Conservation (phyloP, 2,797 vertebrate genomes). For the Yasuhikotakia modesta region DNA sequence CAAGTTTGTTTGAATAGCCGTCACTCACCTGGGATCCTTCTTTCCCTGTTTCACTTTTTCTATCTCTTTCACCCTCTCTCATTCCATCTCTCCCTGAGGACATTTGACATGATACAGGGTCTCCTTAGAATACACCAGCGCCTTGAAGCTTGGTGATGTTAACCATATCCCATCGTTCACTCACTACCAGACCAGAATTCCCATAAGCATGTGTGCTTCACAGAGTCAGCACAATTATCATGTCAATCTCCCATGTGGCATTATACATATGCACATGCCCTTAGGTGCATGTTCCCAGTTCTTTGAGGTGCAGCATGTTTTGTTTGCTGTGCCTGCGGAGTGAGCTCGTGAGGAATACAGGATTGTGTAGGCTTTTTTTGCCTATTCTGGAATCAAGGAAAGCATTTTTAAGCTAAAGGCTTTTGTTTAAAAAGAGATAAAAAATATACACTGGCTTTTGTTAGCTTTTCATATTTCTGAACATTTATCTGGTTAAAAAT, state of each 20-base stretch:
- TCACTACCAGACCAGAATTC: slow-evolving; percentile 90
- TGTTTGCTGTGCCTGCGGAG: slow-evolving; percentile 72
- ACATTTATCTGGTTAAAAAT: slow-evolving; percentile 3
- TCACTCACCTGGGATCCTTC: slow-evolving; percentile 80
- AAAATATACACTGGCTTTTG: background rate
- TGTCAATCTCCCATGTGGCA: slow-evolving; percentile 91
- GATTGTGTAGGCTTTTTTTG: slow-evolving; percentile 52
- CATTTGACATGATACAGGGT: slow-evolving; percentile 88
- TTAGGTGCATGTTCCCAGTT: slow-evolving; percentile 83
- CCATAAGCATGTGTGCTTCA: slow-evolving; percentile 86
- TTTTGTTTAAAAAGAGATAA: slow-evolving; percentile 6
- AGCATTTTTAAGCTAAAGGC: background rate
- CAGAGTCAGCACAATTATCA: slow-evolving; percentile 92
- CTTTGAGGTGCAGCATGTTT: slow-evolving; percentile 80
- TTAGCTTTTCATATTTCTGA: slow-evolving; percentile 3
- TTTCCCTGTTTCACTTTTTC: slow-evolving; percentile 68
- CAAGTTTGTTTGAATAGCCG: slow-evolving; percentile 91
- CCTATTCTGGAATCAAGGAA: slow-evolving; percentile 9
- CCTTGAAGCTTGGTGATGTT: slow-evolving; percentile 88
- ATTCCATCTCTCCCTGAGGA: slow-evolving; percentile 76
- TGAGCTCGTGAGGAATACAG: slow-evolving; percentile 46
- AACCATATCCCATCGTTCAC: slow-evolving; percentile 93
- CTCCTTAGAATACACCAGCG: slow-evolving; percentile 88
- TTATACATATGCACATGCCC: slow-evolving; percentile 78
- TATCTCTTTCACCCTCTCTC: slow-evolving; percentile 68